Evolutionary conservation across 1,140 invertebrate genomes (phyloP).

Genomic region (Drosophila paulistorum): DNA sequence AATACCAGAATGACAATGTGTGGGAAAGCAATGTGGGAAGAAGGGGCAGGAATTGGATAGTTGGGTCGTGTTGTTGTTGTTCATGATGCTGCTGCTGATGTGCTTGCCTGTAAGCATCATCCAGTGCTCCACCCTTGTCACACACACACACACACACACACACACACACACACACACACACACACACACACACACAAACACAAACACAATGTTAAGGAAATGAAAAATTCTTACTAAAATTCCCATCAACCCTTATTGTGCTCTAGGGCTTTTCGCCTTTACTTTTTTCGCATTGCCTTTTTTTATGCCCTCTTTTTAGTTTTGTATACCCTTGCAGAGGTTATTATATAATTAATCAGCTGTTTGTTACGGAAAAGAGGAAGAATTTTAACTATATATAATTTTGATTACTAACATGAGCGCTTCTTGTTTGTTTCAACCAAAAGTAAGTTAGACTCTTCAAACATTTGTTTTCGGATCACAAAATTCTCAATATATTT

Average conservation of each 20-base stretch:
- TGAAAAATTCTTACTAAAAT: slow-evolving; percentile 80
- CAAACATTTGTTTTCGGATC: too few relatives aligned
- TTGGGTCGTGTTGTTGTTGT: slow-evolving; percentile 24
- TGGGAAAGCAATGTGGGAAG: neutral
- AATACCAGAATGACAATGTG: slow-evolving; percentile 41
- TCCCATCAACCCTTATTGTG: slow-evolving; percentile 80
- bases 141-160: too few relatives aligned
- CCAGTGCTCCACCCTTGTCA: slow-evolving; percentile 48
- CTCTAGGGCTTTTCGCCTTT: slow-evolving; percentile 66
- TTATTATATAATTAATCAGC: too few relatives aligned
- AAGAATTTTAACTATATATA: too few relatives aligned
- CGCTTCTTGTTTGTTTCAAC: too few relatives aligned
- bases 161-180: slow-evolving; percentile 38
- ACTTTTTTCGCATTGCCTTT: slow-evolving; percentile 26
- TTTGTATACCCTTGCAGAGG: too few relatives aligned
- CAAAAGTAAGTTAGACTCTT: too few relatives aligned
- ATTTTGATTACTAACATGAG: too few relatives aligned
- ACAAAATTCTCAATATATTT: too few relatives aligned
- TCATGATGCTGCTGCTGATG: slow-evolving; percentile 7
- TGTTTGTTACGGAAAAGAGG: too few relatives aligned
- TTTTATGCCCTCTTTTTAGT: slow-evolving; percentile 21
- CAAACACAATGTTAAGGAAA: slow-evolving; percentile 66
- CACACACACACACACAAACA: slow-evolving; percentile 11
- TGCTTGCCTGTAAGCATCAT: slow-evolving; percentile 33
- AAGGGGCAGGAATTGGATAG: slow-evolving; percentile 45